phyloP scores from a whole-genome alignment of 2,888 invertebrate species.

The Xanthia togata region DNA sequence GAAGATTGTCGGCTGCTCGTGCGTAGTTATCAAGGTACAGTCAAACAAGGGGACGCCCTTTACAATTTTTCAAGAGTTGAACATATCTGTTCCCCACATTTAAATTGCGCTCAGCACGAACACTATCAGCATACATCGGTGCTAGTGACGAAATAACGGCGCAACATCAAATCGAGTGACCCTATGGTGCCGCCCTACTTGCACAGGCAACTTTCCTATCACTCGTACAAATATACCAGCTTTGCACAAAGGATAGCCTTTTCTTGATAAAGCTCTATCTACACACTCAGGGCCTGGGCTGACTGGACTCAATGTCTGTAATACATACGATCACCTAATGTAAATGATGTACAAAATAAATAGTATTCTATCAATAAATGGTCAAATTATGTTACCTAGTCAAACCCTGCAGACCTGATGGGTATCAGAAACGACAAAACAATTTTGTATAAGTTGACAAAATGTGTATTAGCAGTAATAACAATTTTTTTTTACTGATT shows the following conservation, averaged over 20 bases:
- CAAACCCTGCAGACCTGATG: no score
- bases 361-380: no score
- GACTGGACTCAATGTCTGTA: not conserved
- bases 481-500: no score
- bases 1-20: conserved; percentile 99
- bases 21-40: conserved; percentile 97
- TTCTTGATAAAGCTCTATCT: not conserved
- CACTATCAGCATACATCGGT: conserved; percentile 73
- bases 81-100: not conserved
- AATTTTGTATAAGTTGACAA: no score
- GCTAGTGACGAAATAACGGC: conserved; percentile 76
- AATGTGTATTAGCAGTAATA: no score
- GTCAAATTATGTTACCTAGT: no score
- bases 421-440: no score
- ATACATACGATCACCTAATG: no score
- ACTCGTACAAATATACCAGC: conserved; percentile 65
- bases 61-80: not conserved
- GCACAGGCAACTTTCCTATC: conserved; percentile 86
- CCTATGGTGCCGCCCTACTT: conserved; percentile 84
- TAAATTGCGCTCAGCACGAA: conserved; percentile 83
- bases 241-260: not conserved
- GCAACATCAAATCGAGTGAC: conserved; percentile 80
- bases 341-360: no score
- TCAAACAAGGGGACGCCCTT: not conserved
- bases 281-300: not conserved